Conservation (phyloP, 1,140 invertebrate species). For the Cydia amplana region DNA sequence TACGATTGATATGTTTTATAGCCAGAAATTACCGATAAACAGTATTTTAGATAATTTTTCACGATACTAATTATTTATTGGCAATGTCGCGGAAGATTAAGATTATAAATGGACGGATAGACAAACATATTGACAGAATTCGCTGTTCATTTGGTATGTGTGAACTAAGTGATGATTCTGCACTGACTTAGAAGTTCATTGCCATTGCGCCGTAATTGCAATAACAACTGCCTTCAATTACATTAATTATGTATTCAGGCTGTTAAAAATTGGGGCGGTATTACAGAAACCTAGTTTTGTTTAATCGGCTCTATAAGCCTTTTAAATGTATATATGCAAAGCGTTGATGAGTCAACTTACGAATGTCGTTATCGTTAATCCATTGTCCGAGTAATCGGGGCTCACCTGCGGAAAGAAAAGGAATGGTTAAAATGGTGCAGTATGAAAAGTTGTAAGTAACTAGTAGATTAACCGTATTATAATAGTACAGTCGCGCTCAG, state of each 20-base stretch:
- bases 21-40: not conserved
- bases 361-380: constrained; percentile 43
- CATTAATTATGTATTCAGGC: too few species aligned
- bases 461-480: too few species aligned
- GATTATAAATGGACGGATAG: not conserved
- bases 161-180: too few species aligned
- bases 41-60: too few species aligned
- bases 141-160: too few species aligned
- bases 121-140: too few species aligned
- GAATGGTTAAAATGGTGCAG: constrained; percentile 38
- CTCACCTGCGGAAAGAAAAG: constrained; percentile 59
- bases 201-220: too few species aligned
- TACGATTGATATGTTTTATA: not conserved
- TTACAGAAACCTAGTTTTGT: not conserved
- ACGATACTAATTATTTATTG: not conserved
- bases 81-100: not conserved
- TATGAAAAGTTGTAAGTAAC: not conserved
- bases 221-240: too few species aligned
- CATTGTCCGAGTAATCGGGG: constrained; percentile 50
- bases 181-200: too few species aligned
- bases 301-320: constrained; percentile 34
- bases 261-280: not conserved
- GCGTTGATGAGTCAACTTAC: constrained; percentile 50
- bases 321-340: constrained; percentile 1
- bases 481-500: too few species aligned